Base-by-base conservation (phyloP, 2,888 invertebrate species). In the Gymnosoma rotundatum region DNA sequence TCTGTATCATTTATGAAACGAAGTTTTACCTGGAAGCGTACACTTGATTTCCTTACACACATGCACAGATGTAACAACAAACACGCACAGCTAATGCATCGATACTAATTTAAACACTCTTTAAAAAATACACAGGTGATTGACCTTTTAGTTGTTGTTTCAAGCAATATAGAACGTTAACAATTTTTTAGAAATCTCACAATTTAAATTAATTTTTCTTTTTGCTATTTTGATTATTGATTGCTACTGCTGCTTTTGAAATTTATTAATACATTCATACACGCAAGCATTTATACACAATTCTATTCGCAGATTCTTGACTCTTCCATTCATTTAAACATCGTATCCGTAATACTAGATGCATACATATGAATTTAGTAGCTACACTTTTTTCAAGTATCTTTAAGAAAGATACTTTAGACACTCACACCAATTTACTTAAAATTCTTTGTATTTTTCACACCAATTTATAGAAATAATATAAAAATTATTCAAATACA, bases 91-190 rank as follows among this genome's bases (percentile, higher is more conserved):
- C 54, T 52, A 20, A 2, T 69, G 52, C 79, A 78, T 38, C 52
- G 25, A 72, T 50, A 72, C 38, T 50, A 64, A 64, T 66, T 50
- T 64, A 25, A 42, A 45, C 12, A 54, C 10, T 61, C 50, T 14
- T 42, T 70, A n/a, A 63, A 72, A 66, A 18, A 52, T 48, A 16
- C 38, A 20, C 64, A 84, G 84, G 84, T 84, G 84, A 84, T 64
- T 84, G 84, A 84, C 80, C 84, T 74, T 84, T 79, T 67, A 25
- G 69, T 32, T 50, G 56, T 50, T 63, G 38, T 38, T 56, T 42
- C 7, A 63, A 50, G 10, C 9, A 18, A 2, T 38, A 70, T 42
- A 61, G 45, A 45, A 58, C 38, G 25, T 56, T 42, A 21, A 69
- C 4, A 63, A 61, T 74, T 54, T 25, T 75, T 61, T 25, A 70